Conservation (phyloP, 2,797 vertebrate genomes). For the Crenichthys baileyi region DNA sequence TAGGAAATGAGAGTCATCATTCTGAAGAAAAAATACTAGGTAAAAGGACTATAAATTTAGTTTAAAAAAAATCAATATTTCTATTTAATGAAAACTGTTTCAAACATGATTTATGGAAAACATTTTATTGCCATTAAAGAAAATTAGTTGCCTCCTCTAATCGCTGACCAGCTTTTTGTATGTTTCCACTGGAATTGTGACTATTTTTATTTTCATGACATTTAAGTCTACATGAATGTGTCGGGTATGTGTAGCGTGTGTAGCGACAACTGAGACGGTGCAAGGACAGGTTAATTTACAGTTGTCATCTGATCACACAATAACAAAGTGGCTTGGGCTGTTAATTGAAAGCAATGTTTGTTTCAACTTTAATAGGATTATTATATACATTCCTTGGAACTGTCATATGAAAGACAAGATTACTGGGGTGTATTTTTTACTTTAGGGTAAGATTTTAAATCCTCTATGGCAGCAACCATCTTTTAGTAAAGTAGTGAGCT, state of each 20-base stretch:
- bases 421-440: not conserved
- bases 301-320: slow-evolving; percentile 48
- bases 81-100: not conserved
- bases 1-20: not conserved
- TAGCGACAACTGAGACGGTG: slow-evolving; percentile 21
- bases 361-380: slow-evolving; percentile 58
- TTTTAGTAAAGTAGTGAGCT: slow-evolving; percentile 11
- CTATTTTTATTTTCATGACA: not conserved
- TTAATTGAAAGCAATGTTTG: slow-evolving; percentile 54
- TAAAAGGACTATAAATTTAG: not conserved
- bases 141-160: not conserved
- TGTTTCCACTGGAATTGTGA: not conserved
- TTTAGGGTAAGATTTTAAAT: slow-evolving; percentile 21
- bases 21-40: not conserved
- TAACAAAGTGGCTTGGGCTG: slow-evolving; percentile 37
- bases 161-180: not conserved
- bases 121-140: not conserved
- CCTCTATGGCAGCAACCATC: not conserved
- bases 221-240: not conserved
- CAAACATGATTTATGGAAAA: not conserved
- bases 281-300: slow-evolving; percentile 61
- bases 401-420: slow-evolving; percentile 13
- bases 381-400: slow-evolving; percentile 27
- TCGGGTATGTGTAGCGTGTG: slow-evolving; percentile 2
- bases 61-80: not conserved